phyloP scores from a whole-genome alignment of 2,113 vertebrate genomes.

The Aldabrachelys gigantea region DNA sequence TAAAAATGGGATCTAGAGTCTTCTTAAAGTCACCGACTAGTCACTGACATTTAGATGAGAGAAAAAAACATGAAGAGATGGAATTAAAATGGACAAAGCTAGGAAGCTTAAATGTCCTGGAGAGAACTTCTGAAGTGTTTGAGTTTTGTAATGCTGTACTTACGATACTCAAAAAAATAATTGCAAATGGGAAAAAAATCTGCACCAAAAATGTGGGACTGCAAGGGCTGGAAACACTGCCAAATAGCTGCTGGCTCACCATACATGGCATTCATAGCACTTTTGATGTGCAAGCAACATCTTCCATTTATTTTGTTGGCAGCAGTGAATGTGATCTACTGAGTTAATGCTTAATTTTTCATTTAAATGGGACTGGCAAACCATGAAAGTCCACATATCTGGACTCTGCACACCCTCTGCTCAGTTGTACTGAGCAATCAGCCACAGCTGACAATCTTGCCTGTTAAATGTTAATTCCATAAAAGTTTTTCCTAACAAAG shows the following conservation, averaged over 20 bases:
- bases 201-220: neutral
- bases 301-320: neutral
- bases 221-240: neutral
- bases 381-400: neutral
- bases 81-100: neutral
- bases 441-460: neutral
- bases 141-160: neutral
- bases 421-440: neutral
- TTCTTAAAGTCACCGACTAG: neutral
- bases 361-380: neutral
- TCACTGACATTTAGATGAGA: neutral
- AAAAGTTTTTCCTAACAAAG: neutral
- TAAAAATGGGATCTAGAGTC: neutral
- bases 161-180: neutral
- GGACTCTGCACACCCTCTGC: fast-evolving
- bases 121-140: neutral
- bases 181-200: neutral
- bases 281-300: neutral
- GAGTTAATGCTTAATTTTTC: neutral
- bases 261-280: neutral
- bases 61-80: neutral
- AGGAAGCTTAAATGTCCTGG: neutral
- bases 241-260: neutral
- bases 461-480: neutral
- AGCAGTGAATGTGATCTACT: neutral